Evolutionary conservation across 1,140 invertebrate genomes (phyloP), one percentile per base, ranked within the genome.

Genomic region (Euglossa dilemma): DNA sequence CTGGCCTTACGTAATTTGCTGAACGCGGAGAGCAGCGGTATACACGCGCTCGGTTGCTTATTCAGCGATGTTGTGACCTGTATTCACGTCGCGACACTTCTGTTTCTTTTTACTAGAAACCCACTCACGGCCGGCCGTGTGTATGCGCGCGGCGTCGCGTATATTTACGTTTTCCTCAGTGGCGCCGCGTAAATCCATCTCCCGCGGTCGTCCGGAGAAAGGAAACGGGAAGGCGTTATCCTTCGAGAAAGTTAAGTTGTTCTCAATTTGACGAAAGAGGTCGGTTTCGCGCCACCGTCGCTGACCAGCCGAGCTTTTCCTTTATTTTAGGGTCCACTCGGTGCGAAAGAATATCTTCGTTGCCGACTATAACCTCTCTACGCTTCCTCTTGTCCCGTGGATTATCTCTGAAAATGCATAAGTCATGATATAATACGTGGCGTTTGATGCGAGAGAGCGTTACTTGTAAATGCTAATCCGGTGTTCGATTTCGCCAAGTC

Each of bases 31-130:
- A 80, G 67, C 57, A 80, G 86, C 87, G 85, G 85, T 85, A 76
- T 84, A 90, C 70, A 54, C 71, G 47, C 84, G 88, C 84, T 67
- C 85, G 86, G 83, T 84, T 88, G 91, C 91, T 92, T 93, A 91
- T 91, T 92, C 92, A 92, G 91, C 92, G 85, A 91, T 91, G 90
- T 89, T 87, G 89, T 93, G 92, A 93, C 92, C 92, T 87, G 90
- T 91, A 93, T 93, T 92, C 87, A 80, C 72, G 74, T 85, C 74
- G 82, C 85, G 74, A 90, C 90, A 90, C 88, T 89, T 90, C 71
- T 90, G 85, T 88, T 86, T 87, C 85, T 89, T 88, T 76, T 86
- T 88, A 89, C 87, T 87, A 86, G 85, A 89, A 90, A 90, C 83
- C 89, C 82, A 89, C 89, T 80, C 82, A 67, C 66, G 66, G 75